Conservation (phyloP, 1,140 invertebrate species). For the Drosophila pachea region DNA sequence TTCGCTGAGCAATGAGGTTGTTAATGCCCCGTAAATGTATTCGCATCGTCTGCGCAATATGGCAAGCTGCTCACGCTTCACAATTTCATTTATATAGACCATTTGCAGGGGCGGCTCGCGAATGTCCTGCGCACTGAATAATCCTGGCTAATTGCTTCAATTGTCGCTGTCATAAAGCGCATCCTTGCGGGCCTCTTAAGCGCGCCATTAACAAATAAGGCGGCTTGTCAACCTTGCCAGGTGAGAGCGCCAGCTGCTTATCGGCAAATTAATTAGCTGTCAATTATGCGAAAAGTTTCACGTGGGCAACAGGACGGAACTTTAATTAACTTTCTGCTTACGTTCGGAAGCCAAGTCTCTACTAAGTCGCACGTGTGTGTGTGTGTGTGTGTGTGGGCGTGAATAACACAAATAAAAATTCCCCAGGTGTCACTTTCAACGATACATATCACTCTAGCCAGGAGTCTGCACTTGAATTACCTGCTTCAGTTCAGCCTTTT, state of each 20-base stretch:
- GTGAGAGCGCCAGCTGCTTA: conserved; percentile 37
- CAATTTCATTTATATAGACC: conserved; percentile 61
- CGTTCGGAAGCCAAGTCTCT: conserved; percentile 37
- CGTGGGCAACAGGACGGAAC: conserved; percentile 26
- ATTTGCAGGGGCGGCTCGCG: conserved; percentile 12
- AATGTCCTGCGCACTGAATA: conserved; percentile 38
- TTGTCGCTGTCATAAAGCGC: conserved; percentile 65
- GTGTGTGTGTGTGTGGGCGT: background rate
- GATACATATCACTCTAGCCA: background rate
- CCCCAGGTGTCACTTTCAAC: background rate
- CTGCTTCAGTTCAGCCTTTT: too few species aligned
- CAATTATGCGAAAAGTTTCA: conserved; percentile 59
- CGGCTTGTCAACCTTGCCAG: conserved; percentile 10
- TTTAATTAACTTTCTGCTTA: conserved; percentile 58
- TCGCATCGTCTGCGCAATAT: conserved; percentile 21
- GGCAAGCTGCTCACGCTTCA: conserved; percentile 51
- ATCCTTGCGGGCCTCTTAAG: conserved; percentile 46
- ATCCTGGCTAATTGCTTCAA: conserved; percentile 59
- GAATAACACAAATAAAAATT: background rate
- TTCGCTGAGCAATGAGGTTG: conserved; percentile 52
- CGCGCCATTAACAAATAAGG: conserved; percentile 7
- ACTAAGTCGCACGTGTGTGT: background rate
- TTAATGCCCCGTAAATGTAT: conserved; percentile 59
- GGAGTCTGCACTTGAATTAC: background rate
- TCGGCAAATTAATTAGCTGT: conserved; percentile 72